phyloP scores from a whole-genome alignment of 1,140 invertebrate genomes.

The Bombus cullumanus region DNA sequence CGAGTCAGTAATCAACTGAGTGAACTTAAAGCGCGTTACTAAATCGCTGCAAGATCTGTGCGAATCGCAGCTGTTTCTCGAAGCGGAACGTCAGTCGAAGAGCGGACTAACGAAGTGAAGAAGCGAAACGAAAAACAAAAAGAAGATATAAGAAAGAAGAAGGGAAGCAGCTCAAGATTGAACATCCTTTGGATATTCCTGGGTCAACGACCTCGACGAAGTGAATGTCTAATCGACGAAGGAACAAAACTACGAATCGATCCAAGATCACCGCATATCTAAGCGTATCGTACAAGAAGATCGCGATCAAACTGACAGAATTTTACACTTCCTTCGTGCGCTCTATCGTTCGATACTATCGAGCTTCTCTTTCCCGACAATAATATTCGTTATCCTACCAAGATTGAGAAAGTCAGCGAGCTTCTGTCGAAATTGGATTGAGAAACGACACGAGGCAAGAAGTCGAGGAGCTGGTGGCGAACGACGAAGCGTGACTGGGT shows the following conservation, averaged over 20 bases:
- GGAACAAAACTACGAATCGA: background rate
- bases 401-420: background rate
- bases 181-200: background rate
- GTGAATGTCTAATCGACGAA: conserved; percentile 3
- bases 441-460: background rate
- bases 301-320: background rate
- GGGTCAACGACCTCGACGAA: too few species aligned
- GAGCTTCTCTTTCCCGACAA: conserved; percentile 1
- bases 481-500: conserved; percentile 11
- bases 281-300: too few species aligned
- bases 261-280: background rate
- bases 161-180: background rate
- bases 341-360: background rate
- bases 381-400: conserved; percentile 40
- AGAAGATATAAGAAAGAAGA: background rate
- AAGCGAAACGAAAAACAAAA: conserved; percentile 6
- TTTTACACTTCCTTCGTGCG: background rate
- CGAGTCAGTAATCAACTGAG: background rate
- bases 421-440: background rate
- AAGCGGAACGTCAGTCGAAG: background rate
- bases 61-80: too few species aligned
- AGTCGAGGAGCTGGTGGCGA: background rate
- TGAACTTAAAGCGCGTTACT: background rate
- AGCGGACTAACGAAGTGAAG: background rate
- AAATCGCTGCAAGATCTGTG: background rate